Evolutionary conservation across 2,113 vertebrate species (phyloP), one percentile per base, ranked within the genome.

Genomic region (Rhombomys opimus): DNA sequence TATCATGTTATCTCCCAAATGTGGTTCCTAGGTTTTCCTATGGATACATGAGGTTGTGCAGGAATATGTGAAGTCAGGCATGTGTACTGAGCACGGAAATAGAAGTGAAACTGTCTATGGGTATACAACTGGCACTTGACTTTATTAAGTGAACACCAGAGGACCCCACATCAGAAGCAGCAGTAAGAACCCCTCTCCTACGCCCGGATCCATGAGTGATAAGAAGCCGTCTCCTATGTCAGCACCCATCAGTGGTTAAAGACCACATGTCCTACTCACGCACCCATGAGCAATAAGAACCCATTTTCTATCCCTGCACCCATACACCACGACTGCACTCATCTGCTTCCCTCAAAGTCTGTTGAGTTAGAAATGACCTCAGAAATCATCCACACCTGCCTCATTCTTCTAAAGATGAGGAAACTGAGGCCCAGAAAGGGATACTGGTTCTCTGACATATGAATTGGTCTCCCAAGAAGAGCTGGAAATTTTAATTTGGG

Each of bases 101-200:
- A 70, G 46, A 87, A 54, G 46, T 70, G 12, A 87, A 54, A 70
- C 50, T n/a, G 20, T 54, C 11, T 54, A 70, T 20, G 67, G 20
- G 30, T 86, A 17, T 10, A 63, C 6, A 80, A n/a, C 75, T 50
- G 10, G 23, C 46, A 23, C 18, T 27, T 80, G 4, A 30, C 23
- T 94, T 88, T 76, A 86, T 86, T 65, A 81, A 27, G n/a, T 52
- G 54, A 41, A 54, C 95, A 38, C 23, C 50, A n/a, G 22, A 87
- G 25, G 7, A 1, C 2, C 63, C 65, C 30, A 2, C 18, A n/a
- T 54, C 86, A 54, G 50, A 27, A 25, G 5, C 52, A 18, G 5
- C 46, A 54, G 80, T 61, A 30, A 87, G 89, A 87, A 87, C 5
- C 77, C 22, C 54, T 75, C 22, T 50, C 38, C 38, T 13, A 50